phyloP scores from a whole-genome alignment of 2,797 vertebrate genomes.

The Bradypodion pumilum region DNA sequence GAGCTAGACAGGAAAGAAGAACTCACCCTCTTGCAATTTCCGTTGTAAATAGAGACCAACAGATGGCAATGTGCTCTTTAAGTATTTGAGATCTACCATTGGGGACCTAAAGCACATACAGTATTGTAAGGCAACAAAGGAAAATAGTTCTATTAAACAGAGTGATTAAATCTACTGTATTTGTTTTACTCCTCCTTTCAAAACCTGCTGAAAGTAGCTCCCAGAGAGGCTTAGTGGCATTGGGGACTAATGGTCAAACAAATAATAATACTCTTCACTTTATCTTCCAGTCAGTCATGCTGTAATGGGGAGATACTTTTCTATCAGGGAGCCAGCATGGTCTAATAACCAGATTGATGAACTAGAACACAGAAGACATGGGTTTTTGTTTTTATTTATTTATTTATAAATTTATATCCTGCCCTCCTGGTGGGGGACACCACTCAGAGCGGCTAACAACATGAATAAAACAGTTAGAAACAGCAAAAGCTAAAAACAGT shows the following conservation, averaged over 20 bases:
- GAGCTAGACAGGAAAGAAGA: too few species aligned
- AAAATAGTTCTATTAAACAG: neutral
- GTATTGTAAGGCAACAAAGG: neutral
- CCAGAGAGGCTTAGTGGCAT: neutral
- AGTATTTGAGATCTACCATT: neutral
- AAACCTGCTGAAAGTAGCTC: neutral
- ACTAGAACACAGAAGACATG: too few species aligned
- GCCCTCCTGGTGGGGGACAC: too few species aligned
- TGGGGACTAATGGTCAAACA: neutral
- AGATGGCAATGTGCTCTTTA: constrained; percentile 49
- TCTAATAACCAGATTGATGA: too few species aligned
- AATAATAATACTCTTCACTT: neutral
- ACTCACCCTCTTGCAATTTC: neutral
- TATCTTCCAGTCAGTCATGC: neutral
- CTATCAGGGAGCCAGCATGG: too few species aligned
- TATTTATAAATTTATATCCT: too few species aligned
- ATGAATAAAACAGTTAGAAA: too few species aligned
- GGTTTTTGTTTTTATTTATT: too few species aligned
- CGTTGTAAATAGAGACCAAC: constrained; percentile 18
- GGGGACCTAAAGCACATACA: too few species aligned
- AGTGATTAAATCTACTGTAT: neutral
- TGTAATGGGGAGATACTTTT: neutral
- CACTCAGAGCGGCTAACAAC: too few species aligned
- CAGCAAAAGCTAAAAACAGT: too few species aligned
- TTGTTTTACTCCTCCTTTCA: neutral